Evolutionary conservation across 2,113 vertebrate genomes (phyloP), one percentile per base, ranked within the genome.

Genomic region (Anolis carolinensis): DNA sequence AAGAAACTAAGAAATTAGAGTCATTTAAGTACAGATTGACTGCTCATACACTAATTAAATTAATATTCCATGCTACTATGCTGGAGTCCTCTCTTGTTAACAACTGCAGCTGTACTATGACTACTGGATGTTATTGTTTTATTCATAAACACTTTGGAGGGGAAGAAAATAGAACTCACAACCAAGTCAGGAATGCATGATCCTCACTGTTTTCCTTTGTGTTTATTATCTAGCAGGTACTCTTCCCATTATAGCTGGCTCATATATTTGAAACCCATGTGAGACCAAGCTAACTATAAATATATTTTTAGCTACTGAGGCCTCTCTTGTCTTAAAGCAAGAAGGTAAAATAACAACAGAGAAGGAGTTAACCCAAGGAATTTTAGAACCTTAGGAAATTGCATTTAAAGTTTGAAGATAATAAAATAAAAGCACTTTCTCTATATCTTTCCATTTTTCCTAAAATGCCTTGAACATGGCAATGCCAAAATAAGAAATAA

Each of bases 281-380:
- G n/a, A 32, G 50, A 20, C 30, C n/a, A 59, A 23, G 9, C 30
- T 34, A 8, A 34, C 8, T 23, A 32, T 4, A 79, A 59, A 59
- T 55, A 78, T 55, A 70, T 32, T 44, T 55, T 82, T 82, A 52
- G 34, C 13, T 13, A 7, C 16, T 18, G 63, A 25, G 25, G 23
- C 7, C 27, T 79, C 30, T 16, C 23, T 39, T 65, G 5, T 44
- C 34, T 65, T 44, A 48, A 81, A 81, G 25, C 7, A 48, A 67
- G 79, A 81, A 81, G 7, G 18, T n/a, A 79, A 79, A 78, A n/a
- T 18, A 78, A 62, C n/a, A 79, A 70, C n/a, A 82, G 67, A 82
- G 52, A 52, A 20, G 48, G 27, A 77, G 18, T 52, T 55, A n/a
- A 48, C 50, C 75, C 30, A 44, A 39, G 1, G 36, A 79, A 39